Base-by-base conservation (phyloP, 2,113 vertebrate species). In the Canis aureus region DNA sequence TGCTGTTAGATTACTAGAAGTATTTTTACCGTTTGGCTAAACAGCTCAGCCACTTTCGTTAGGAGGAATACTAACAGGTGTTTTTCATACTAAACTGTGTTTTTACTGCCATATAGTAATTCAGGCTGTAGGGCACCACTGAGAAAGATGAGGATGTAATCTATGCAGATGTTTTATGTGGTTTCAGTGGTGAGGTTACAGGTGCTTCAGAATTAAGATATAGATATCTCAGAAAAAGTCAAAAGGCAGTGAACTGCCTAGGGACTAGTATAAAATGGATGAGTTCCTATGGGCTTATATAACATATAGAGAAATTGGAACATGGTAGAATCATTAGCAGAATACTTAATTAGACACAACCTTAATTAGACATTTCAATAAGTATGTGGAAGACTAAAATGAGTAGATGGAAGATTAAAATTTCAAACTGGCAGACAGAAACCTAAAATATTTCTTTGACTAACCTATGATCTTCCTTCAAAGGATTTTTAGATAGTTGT, bases 171-270 rank as follows among this genome's bases (percentile, higher is more conserved):
- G 38, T 2, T 2, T 11, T 81, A 2, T 29, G 23, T 13, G 2
- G 2, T 22, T 94, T 64, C 12, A 51, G 1, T 57, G 57, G 1
- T n/a, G 12, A 84, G 97, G n/a, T 35, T 76, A 53, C 81, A 80
- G 20, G 38, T 83, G 69, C 66, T 93, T 80, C 51, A 59, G 49
- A 97, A 92, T 86, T 64, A 86, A 89, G 32, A 62, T 17, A 32
- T 12, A 12, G 3, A 1, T 83, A 27, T 55, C n/a, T 80, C 53
- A 95, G 64, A 69, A 93, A 51, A 11, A 74, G 7, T 3, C 29
- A 88, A 88, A 79, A 93, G 4, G 79, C 8, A 11, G 1, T 53
- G 59, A 71, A 35, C 32, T 62, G 1, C 73, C 60, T 73, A 35
- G 74, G 6, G 4, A 38, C 7, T 66, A 4, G 19, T 29, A 82